Conservation (phyloP, 2,888 invertebrate genomes). For the Drosophila hamatofila region DNA sequence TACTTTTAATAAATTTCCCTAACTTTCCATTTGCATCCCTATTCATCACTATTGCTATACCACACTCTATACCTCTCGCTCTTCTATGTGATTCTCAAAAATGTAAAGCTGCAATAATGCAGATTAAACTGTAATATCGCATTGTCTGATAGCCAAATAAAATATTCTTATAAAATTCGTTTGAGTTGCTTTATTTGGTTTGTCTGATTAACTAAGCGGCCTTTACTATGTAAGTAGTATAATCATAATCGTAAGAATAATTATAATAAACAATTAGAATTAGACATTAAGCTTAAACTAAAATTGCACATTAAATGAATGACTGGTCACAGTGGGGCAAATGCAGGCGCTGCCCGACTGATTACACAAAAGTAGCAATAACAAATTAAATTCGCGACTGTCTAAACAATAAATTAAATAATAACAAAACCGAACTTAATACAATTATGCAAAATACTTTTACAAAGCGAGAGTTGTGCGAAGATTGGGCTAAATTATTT, state of each 20-base stretch:
- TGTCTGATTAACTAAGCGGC: slow-evolving; percentile 58
- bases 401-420: slow-evolving; percentile 26
- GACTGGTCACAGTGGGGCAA: slow-evolving; percentile 54
- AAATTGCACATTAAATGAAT: slow-evolving; percentile 69
- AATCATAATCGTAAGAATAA: slow-evolving; percentile 16
- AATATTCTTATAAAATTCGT: slow-evolving; percentile 5
- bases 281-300: slow-evolving; percentile 65
- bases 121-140: no score
- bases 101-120: no score
- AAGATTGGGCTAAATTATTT: slow-evolving; percentile 62
- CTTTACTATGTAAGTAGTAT: slow-evolving; percentile 43
- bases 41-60: no score
- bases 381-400: slow-evolving; percentile 36
- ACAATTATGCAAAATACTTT: slow-evolving; percentile 64
- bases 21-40: no score
- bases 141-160: neutral
- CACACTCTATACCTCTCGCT: no score
- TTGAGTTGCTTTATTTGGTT: slow-evolving; percentile 65
- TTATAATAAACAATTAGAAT: slow-evolving; percentile 52
- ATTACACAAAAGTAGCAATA: slow-evolving; percentile 40
- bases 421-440: slow-evolving; percentile 29
- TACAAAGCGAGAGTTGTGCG: slow-evolving; percentile 65
- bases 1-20: no score
- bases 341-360: slow-evolving; percentile 53
- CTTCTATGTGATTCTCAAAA: slow-evolving; percentile 1